These are phyloP conservation scores for Polyommatus icarus DNA, from an alignment of 2,888 invertebrate genomes.

Conservation along the genomic window DNA sequence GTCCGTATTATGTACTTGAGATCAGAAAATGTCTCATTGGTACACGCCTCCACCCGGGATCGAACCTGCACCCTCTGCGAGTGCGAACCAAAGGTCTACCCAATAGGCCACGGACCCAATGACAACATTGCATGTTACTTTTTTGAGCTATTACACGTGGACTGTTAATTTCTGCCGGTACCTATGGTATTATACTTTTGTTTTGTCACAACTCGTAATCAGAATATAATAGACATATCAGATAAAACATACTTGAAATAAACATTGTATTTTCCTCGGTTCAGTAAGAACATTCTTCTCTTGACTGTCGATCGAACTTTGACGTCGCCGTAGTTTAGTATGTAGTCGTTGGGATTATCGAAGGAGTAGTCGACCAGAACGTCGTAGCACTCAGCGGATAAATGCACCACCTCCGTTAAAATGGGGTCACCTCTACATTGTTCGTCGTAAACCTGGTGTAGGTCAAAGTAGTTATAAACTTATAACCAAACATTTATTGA, in stretches of 20 bases:
- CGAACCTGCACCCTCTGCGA: too few relatives aligned
- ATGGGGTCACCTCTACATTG: constrained; percentile 70
- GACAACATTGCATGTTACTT: too few relatives aligned
- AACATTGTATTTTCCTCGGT: constrained; percentile 80
- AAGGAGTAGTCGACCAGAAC: constrained; percentile 77
- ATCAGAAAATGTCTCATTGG: too few relatives aligned
- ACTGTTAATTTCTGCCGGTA: background rate
- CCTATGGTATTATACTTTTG: background rate
- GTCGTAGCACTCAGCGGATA: constrained; percentile 82
- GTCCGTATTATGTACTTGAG: too few relatives aligned
- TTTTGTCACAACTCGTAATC: background rate
- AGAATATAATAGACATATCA: background rate
- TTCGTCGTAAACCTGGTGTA: constrained; percentile 65
- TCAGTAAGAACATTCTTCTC: constrained; percentile 74
- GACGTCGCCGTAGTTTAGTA: constrained; percentile 79
- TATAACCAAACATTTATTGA: background rate
- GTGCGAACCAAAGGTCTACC: too few relatives aligned
- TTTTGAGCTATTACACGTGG: background rate
- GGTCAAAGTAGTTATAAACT: constrained; percentile 23
- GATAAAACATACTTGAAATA: constrained; percentile 70
- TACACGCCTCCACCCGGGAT: too few relatives aligned
- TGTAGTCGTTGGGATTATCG: constrained; percentile 65
- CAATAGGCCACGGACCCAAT: too few relatives aligned
- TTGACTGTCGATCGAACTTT: constrained; percentile 76
- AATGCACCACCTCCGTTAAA: constrained; percentile 60